These are phyloP conservation scores for Xenopus laevis DNA, from an alignment of 2,113 vertebrate genomes.

Conservation along the genomic window DNA sequence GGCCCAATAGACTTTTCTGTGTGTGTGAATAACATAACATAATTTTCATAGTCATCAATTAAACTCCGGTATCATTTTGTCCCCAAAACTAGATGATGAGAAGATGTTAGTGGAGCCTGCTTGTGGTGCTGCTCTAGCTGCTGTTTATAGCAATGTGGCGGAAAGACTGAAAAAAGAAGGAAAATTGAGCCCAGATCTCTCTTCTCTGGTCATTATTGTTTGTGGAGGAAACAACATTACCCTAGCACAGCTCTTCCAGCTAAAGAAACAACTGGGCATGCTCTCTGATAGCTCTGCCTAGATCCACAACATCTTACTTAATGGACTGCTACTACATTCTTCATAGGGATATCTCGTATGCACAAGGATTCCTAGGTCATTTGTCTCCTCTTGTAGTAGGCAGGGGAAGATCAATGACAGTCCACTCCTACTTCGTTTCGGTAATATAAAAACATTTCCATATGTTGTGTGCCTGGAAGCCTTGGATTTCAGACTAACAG, in stretches of 20 bases:
- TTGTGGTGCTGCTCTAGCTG: conserved; percentile 76
- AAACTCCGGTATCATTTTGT: background rate
- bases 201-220: conserved; percentile 73
- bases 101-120: conserved; percentile 83
- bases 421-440: too few species aligned
- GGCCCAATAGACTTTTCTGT: too few species aligned
- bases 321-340: background rate
- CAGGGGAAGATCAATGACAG: too few species aligned
- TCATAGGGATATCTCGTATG: background rate
- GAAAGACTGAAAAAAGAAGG: conserved; percentile 65
- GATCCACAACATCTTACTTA: background rate
- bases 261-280: conserved; percentile 72
- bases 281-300: conserved; percentile 39
- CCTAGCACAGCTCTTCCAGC: conserved; percentile 66
- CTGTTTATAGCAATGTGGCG: conserved; percentile 68
- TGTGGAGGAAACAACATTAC: conserved; percentile 86
- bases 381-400: too few species aligned
- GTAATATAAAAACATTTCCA: too few species aligned
- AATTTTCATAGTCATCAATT: too few species aligned
- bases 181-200: conserved; percentile 58
- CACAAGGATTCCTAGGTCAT: too few species aligned
- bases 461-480: too few species aligned
- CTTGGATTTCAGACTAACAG: too few species aligned
- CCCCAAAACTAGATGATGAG: conserved; percentile 70
- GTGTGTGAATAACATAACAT: too few species aligned